These are phyloP conservation scores for Rhingia rostrata DNA, from an alignment of 2,888 invertebrate species.

Conservation along the genomic window DNA sequence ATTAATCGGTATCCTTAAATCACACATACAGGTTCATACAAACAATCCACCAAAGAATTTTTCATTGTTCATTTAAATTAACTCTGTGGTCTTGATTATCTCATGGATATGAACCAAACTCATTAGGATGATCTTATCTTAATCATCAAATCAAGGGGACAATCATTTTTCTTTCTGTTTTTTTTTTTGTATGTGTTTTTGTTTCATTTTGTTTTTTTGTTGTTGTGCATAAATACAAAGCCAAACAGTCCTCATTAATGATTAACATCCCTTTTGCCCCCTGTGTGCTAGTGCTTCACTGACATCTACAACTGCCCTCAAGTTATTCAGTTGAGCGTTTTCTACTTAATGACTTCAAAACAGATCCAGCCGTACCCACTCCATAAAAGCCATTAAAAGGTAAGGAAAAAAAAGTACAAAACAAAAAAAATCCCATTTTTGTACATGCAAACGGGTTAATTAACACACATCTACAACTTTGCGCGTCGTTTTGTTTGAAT, in stretches of 20 bases:
- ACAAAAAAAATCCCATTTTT: constrained; percentile 52
- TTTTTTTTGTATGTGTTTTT: constrained; percentile 3
- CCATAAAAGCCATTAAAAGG: constrained; percentile 67
- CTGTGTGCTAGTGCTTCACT: constrained; percentile 29
- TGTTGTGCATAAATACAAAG: constrained; percentile 43
- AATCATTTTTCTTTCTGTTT: constrained; percentile 42
- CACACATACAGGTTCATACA: too few species aligned
- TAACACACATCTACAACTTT: constrained; percentile 70
- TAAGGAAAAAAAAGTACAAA: constrained; percentile 32
- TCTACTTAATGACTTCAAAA: constrained; percentile 72
- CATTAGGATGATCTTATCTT: constrained; percentile 71
- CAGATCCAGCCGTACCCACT: constrained; percentile 43
- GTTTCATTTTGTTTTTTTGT: constrained; percentile 5
- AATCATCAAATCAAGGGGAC: constrained; percentile 66
- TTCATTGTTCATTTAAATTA: constrained; percentile 33
- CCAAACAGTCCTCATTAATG: constrained; percentile 53
- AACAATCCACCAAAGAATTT: not conserved
- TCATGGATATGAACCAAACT: constrained; percentile 55
- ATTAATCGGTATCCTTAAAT: too few species aligned
- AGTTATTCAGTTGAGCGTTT: constrained; percentile 66
- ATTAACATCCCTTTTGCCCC: constrained; percentile 60
- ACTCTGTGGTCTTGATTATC: constrained; percentile 32
- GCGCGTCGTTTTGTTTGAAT: constrained; percentile 14
- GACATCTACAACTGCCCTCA: constrained; percentile 51
- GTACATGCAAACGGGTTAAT: constrained; percentile 74